Evolutionary conservation across 2,113 vertebrate species (phyloP).

Genomic region (Todiramphus chloris): DNA sequence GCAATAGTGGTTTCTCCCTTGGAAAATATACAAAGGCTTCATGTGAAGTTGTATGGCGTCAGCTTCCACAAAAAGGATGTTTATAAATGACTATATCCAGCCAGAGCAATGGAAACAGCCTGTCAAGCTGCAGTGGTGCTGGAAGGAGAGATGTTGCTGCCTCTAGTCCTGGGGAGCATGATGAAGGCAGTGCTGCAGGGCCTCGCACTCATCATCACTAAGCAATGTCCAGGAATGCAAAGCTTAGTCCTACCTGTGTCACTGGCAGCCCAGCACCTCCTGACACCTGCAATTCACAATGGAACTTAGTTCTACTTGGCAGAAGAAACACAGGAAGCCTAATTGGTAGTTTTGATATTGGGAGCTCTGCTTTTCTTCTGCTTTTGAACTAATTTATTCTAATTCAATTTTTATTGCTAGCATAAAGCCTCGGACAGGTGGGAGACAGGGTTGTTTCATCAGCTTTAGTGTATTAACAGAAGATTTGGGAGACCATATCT

Average conservation of each 20-base stretch:
- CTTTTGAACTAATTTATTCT: background rate
- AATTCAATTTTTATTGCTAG: background rate
- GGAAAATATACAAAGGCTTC: background rate
- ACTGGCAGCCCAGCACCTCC: background rate
- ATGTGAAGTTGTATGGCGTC: background rate
- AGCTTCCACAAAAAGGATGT: background rate
- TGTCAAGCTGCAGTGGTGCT: background rate
- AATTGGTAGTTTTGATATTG: background rate
- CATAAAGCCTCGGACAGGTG: background rate
- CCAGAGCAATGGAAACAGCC: background rate
- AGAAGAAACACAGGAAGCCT: background rate
- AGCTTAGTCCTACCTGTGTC: background rate
- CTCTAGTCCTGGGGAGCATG: background rate
- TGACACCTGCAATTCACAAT: accelerated
- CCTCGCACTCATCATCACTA: background rate
- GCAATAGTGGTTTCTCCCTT: background rate
- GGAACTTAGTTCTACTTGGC: background rate
- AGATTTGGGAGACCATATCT: background rate
- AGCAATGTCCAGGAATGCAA: background rate
- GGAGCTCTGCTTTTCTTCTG: background rate
- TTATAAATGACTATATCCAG: background rate
- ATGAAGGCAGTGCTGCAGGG: background rate
- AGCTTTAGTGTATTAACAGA: background rate
- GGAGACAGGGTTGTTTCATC: background rate
- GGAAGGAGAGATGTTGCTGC: background rate